Evolutionary conservation across 2,888 invertebrate species (phyloP).

Genomic region (Maniola hyperantus): DNA sequence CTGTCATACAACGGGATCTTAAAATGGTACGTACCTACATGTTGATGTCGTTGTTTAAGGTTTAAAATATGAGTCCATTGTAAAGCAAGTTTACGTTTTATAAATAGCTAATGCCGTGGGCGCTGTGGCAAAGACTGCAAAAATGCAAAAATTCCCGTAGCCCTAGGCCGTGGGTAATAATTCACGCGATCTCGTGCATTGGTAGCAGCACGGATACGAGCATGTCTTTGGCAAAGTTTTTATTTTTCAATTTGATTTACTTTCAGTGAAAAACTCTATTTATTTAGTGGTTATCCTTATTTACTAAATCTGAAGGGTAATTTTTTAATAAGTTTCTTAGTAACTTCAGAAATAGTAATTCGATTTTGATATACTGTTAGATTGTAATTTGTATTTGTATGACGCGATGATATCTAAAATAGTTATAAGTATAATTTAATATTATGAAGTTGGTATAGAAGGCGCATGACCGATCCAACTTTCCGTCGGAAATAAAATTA

Average conservation of each 20-base stretch:
- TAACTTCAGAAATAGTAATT: background rate
- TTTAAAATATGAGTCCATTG: background rate
- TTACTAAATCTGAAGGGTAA: background rate
- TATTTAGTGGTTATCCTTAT: background rate
- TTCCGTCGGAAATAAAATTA: too few species aligned
- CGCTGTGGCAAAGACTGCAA: slow-evolving; percentile 28
- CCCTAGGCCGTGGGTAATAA: slow-evolving; percentile 25
- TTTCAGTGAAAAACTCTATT: background rate
- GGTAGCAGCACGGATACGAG: slow-evolving; percentile 24
- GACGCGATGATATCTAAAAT: too few species aligned
- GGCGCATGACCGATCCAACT: too few species aligned
- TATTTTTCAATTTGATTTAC: background rate
- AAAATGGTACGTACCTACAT: too few species aligned
- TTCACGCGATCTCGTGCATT: slow-evolving; percentile 33
- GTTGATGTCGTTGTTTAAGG: too few species aligned
- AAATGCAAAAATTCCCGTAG: slow-evolving; percentile 24
- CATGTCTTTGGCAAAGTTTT: slow-evolving; percentile 20
- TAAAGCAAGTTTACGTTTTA: background rate
- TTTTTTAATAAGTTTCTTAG: background rate
- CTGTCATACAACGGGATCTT: too few species aligned
- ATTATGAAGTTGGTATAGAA: too few species aligned
- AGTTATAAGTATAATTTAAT: too few species aligned
- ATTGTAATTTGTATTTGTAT: too few species aligned
- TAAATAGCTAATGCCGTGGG: background rate
- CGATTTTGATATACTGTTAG: too few species aligned